Percentiles rank a stretch among this genome's conserved stretches.
Evolutionary conservation across 1,140 invertebrate genomes (phyloP).

Genomic region (Melipona quadrifasciata): DNA sequence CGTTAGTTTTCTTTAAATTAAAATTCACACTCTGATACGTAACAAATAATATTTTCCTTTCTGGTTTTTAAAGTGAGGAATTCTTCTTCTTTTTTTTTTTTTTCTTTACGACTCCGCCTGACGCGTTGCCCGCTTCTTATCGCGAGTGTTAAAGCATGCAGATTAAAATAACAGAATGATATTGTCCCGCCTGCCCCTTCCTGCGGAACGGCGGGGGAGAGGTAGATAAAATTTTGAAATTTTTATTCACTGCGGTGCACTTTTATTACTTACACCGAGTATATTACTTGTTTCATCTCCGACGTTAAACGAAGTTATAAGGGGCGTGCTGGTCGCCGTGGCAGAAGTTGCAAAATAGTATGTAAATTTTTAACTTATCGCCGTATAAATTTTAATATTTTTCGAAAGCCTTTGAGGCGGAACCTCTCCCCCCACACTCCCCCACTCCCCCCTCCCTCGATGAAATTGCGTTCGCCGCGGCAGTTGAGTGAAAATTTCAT

Average conservation of each 20-base stretch:
- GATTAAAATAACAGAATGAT: conserved; percentile 1
- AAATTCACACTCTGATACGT: too few species aligned
- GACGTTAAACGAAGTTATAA: conserved; percentile 16
- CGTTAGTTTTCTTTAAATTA: too few species aligned
- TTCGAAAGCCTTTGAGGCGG: conserved; percentile 23
- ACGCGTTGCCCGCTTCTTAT: neutral
- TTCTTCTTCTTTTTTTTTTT: neutral
- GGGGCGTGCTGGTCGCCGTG: neutral
- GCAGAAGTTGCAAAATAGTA: conserved; percentile 28
- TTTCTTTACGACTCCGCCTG: too few species aligned
- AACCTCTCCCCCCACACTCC: too few species aligned
- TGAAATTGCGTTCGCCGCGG: conserved; percentile 10
- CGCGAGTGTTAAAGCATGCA: neutral
- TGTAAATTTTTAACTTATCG: conserved; percentile 39
- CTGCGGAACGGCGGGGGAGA: neutral
- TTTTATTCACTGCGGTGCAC: conserved; percentile 4
- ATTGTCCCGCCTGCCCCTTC: neutral
- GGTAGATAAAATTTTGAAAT: conserved; percentile 1
- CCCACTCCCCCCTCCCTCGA: neutral
- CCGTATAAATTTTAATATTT: conserved; percentile 35
- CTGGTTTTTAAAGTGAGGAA: neutral
- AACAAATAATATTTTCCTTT: neutral
- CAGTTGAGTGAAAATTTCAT: conserved; percentile 30
- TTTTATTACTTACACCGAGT: conserved; percentile 11
- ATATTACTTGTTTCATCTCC: conserved; percentile 12